phyloP scores from a whole-genome alignment of 2,113 vertebrate species.

The Brachypteracias leptosomus region DNA sequence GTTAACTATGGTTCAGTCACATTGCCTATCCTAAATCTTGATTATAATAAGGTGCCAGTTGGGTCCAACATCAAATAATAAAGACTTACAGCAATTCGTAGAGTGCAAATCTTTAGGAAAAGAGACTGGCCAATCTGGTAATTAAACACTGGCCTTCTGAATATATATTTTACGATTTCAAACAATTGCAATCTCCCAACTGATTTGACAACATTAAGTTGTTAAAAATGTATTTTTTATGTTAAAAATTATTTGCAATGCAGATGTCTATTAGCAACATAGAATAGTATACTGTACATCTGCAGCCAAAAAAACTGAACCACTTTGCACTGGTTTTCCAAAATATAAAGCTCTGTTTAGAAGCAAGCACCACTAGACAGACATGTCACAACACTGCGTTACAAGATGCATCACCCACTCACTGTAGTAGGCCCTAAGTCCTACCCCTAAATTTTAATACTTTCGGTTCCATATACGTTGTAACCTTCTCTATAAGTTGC shows the following conservation, averaged over 20 bases:
- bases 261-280: slow-evolving; percentile 94
- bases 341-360: slow-evolving; percentile 79
- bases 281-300: slow-evolving; percentile 79
- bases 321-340: slow-evolving; percentile 80
- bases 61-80: background rate
- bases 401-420: slow-evolving; percentile 91
- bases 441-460: slow-evolving; percentile 99
- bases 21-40: slow-evolving; percentile 1
- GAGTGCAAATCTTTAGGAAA: background rate
- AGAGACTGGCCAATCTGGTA: background rate
- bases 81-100: slow-evolving; percentile 10
- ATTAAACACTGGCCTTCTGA: background rate
- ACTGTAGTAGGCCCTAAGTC: slow-evolving; percentile 93
- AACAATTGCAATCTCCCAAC: background rate
- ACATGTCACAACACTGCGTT: slow-evolving; percentile 87
- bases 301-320: slow-evolving; percentile 92
- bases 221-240: background rate
- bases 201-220: slow-evolving; percentile 4
- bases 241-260: slow-evolving; percentile 78
- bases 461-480: slow-evolving; percentile 99
- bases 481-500: slow-evolving; percentile 99
- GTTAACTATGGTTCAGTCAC: slow-evolving; percentile 52
- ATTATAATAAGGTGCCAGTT: background rate
- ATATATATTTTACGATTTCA: slow-evolving; percentile 32
- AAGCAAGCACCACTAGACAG: slow-evolving; percentile 90